A percentile compares a stretch with the other conserved stretches of the same genome.
These are phyloP conservation scores for Saimiri boliviensis DNA, from an alignment of 2,113 vertebrate species.

Conservation along the genomic window DNA sequence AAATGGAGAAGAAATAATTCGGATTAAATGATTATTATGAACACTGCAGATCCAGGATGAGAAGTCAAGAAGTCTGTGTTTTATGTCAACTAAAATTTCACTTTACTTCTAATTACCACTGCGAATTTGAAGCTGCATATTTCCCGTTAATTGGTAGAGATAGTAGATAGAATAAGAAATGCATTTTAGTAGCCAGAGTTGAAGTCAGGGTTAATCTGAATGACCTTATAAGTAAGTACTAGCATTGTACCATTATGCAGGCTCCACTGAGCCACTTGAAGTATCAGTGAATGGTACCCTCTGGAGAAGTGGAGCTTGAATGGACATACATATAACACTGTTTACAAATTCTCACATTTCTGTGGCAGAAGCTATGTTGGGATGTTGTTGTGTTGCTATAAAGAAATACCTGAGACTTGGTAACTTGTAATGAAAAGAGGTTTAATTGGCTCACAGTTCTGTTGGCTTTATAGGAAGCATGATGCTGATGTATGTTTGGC, in stretches of 20 bases:
- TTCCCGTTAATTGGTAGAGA: neutral
- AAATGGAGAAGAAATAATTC: neutral
- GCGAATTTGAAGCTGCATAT: neutral
- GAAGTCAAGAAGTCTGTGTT: neutral
- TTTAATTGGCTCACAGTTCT: too few relatives aligned
- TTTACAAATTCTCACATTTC: neutral
- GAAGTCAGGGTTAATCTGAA: neutral
- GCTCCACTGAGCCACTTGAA: neutral
- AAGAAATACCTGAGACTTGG: too few relatives aligned
- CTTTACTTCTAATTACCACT: too few relatives aligned
- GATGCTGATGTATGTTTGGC: too few relatives aligned
- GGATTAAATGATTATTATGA: neutral
- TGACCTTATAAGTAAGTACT: neutral
- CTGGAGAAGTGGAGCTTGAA: neutral
- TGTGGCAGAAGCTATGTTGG: neutral
- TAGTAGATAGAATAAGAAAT: neutral
- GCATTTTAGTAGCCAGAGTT: neutral
- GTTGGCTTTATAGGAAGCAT: too few relatives aligned
- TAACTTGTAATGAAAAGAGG: too few relatives aligned
- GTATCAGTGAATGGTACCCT: neutral
- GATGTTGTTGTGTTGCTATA: too few relatives aligned
- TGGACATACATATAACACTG: neutral
- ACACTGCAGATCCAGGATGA: neutral
- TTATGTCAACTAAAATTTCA: too few relatives aligned
- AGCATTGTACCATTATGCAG: neutral